Base-by-base conservation (phyloP, 2,888 invertebrate genomes). In the Hartigia nigra region DNA sequence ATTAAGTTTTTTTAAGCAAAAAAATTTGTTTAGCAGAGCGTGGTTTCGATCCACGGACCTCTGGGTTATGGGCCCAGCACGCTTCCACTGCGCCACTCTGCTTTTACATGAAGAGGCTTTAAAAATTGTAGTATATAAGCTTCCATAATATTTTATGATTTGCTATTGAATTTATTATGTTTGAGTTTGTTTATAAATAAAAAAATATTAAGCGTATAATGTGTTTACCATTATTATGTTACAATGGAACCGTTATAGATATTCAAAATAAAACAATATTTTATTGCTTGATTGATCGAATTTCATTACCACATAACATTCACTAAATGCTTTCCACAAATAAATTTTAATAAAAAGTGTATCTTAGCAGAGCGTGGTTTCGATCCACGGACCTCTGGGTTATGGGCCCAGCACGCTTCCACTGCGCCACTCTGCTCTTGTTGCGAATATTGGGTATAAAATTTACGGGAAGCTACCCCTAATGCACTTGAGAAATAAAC, bases 71-170 rank as follows among this genome's bases (percentile, higher is more conserved):
- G 89, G 88, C 89, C 89, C 89, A 90, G 88, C 90, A 90, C 89
- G 89, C 89, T 90, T 89, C 89, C 89, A 88, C 90, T 89, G 89
- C 90, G 90, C 89, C 90, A 90, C 90, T 89, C 89, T 88, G 88
- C 88, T 88, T 31, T 76, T 78, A 1, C 0, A 76, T 23, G 9
- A 55, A 23, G 2, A 9, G 69, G 31, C 23, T 23, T 23, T 9
- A 23, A 55, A 55, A 55, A 23, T 55, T 23, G 23, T 5, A 9
- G 0, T 1, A 55, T 55, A 55, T 55, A 55, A 55, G 23, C 1
- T 55, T 0, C 0, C 23, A 23, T 9, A 23, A 55, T 23, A 23
- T 55, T 55, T 55, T 9, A 9, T 23, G 23, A 23, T 2, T 55
- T 35, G 4, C 5, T 9, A 55, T 23, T 55, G 55, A 23, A 23